These are phyloP conservation scores for Ivindomyrus marchei DNA, from an alignment of 2,113 vertebrate species.

Conservation along the genomic window DNA sequence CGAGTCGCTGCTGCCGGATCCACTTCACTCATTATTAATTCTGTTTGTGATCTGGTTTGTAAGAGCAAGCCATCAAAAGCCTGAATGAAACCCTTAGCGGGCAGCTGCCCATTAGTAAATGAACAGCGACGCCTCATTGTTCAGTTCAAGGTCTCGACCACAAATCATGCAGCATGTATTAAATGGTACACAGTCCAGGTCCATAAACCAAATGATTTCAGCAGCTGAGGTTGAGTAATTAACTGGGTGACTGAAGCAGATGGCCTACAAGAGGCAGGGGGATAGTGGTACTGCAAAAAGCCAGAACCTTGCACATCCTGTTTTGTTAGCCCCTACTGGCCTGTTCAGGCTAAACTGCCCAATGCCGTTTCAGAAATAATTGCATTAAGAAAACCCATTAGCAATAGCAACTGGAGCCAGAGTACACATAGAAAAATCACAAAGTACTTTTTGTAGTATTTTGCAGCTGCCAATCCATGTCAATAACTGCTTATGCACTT, in stretches of 20 bases:
- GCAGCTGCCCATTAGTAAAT: background rate
- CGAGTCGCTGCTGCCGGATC: background rate
- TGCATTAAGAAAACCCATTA: background rate
- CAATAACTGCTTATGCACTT: background rate
- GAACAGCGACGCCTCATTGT: background rate
- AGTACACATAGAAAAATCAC: background rate
- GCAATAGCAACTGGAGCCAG: background rate
- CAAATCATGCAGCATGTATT: background rate
- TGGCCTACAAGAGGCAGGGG: background rate
- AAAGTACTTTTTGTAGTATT: background rate
- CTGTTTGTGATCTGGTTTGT: background rate
- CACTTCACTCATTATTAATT: background rate
- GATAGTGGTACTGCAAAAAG: background rate
- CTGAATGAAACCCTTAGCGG: background rate
- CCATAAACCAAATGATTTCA: background rate
- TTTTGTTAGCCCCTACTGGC: background rate
- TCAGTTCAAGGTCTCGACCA: background rate
- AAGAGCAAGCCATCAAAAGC: background rate
- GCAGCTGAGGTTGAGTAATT: conserved; percentile 4
- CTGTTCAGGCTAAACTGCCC: background rate
- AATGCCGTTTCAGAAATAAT: background rate
- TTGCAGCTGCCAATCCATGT: background rate
- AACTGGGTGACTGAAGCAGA: background rate
- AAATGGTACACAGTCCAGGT: background rate
- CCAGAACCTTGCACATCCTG: background rate